phyloP scores from a whole-genome alignment of 2,797 vertebrate genomes.

The Girardinus metallicus region DNA sequence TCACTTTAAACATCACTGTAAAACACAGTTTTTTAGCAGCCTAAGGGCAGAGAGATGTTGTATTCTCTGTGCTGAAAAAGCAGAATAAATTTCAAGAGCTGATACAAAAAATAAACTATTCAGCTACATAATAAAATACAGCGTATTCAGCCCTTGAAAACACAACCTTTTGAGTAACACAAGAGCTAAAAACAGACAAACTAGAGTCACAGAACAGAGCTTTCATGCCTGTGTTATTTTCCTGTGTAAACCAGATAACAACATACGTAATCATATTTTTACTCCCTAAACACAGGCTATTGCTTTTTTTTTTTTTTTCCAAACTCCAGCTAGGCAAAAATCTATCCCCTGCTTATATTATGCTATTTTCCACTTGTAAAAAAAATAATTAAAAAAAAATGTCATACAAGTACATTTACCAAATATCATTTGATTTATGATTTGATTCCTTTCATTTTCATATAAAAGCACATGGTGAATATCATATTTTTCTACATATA shows the following conservation, averaged over 20 bases:
- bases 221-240: not conserved
- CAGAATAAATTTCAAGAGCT: conserved; percentile 39
- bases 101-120: conserved; percentile 33
- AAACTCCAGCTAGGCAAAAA: not conserved
- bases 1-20: conserved; percentile 25
- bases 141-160: not conserved
- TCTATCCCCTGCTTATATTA: not conserved
- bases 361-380: not conserved
- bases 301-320: not conserved
- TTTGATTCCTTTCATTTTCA: too few relatives aligned
- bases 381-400: not conserved
- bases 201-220: not conserved
- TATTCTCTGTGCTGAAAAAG: conserved; percentile 37
- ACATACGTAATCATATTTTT: not conserved
- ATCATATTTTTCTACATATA: not conserved
- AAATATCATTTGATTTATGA: too few relatives aligned
- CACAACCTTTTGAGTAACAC: not conserved
- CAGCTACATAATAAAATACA: not conserved
- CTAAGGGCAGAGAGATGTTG: conserved; percentile 24
- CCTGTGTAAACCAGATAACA: not conserved
- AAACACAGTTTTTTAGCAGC: conserved; percentile 38
- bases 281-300: not conserved
- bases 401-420: too few relatives aligned
- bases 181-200: not conserved
- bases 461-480: too few relatives aligned